Percentiles rank a stretch among this genome's conserved stretches.
These are phyloP conservation scores for Baccha elongata DNA, from an alignment of 2,888 invertebrate species.

Conservation along the genomic window DNA sequence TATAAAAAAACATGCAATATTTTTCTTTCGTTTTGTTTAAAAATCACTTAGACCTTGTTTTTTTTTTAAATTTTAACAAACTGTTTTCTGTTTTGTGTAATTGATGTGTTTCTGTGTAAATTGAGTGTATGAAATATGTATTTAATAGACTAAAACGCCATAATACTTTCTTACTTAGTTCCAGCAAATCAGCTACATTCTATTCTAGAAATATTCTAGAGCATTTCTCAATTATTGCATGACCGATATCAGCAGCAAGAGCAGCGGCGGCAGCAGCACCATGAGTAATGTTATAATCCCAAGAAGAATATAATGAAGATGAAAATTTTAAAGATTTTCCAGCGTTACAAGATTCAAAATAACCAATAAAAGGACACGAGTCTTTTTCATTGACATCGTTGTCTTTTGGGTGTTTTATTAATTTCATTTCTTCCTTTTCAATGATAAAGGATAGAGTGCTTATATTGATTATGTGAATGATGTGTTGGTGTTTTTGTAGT, in stretches of 20 bases:
- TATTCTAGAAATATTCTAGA: conserved; percentile 83
- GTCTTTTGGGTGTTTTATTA: conserved; percentile 21
- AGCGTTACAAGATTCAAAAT: conserved; percentile 31
- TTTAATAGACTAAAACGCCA: conserved; percentile 80
- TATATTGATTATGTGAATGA: conserved; percentile 9
- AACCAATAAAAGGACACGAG: conserved; percentile 31
- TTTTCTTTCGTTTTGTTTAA: background rate
- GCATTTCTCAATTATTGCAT: conserved; percentile 75
- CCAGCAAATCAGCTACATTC: conserved; percentile 82
- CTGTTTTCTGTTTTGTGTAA: conserved; percentile 1
- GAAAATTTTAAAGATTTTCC: conserved; percentile 17
- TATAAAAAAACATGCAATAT: too few species aligned
- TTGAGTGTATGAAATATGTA: conserved; percentile 59
- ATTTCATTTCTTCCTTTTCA: conserved; percentile 9
- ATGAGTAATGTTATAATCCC: conserved; percentile 28
- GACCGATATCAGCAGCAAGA: conserved; percentile 50
- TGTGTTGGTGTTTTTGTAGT: conserved; percentile 27
- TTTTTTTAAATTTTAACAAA: too few species aligned
- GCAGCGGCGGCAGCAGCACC: conserved; percentile 32
- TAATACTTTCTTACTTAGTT: conserved; percentile 83
- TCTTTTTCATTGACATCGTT: background rate
- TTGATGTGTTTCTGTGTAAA: conserved; percentile 41
- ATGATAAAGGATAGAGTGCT: background rate
- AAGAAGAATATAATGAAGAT: conserved; percentile 37
- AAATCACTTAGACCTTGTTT: conserved; percentile 23